Evolutionary conservation across 2,888 invertebrate species (phyloP), one percentile per base, ranked within the genome.

Genomic region (Agonopterix arenella): DNA sequence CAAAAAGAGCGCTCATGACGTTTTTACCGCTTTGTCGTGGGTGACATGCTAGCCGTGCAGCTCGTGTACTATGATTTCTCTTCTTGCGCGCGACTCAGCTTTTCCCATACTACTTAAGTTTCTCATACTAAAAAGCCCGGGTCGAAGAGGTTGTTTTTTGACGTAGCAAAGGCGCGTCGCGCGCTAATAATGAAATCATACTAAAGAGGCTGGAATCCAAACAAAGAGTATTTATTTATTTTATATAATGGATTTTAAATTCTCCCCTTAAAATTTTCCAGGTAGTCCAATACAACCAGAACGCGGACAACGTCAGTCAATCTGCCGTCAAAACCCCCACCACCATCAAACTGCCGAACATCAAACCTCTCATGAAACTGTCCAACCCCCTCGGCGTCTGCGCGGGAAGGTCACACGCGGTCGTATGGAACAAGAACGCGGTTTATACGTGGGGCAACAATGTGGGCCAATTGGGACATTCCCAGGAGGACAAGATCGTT

Each of bases 361-460:
- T 72, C 0, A 85, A 83, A 53, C 79, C 84, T 0, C 47, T 86
- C 45, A 62, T 84, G 28, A 80, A 79, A 54, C 59, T 85, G 13
- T 76, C 90, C 0, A 56, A 66, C 1, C 78, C 86, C 0, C 52
- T 79, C 5, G 90, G 93, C 0, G 89, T 96, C 1, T 90, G 92
- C 62, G 93, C 95, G 5, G 93, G 92, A 1, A 89, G 93, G 8
- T 92, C 90, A 54, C 96, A 97, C 77, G 93, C 94, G 0, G 92
- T 94, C 1, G 92, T 91, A 10, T 91, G 94, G 91, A 91, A 92
- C 72, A 52, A 76, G 0, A 75, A 89, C 36, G 89, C 89, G 1
- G 77, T 96, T 0, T 96, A 92, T 73, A 93, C 95, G 0, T 97
- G 95, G 93, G 97, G 97, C 1, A 84, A 92, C 2, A 96, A 97